phyloP scores from a whole-genome alignment of 2,113 vertebrate species.

The Cricetomys ansorgei region DNA sequence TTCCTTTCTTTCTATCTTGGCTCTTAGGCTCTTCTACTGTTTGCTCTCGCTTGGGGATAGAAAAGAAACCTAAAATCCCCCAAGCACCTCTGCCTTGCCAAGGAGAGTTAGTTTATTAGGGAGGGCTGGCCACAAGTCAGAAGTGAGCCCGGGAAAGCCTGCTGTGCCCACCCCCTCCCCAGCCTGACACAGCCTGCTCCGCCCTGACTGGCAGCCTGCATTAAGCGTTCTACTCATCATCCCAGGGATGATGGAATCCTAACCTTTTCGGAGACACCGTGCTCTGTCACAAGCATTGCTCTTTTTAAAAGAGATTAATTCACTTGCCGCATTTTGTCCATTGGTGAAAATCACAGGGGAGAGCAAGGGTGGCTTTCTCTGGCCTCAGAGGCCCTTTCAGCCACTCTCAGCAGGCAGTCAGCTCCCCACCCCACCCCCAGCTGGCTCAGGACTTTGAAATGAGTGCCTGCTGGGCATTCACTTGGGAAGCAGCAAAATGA shows the following conservation, averaged over 20 bases:
- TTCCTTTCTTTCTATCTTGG: not conserved
- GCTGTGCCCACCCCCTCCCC: not conserved
- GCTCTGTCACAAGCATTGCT: constrained; percentile 82
- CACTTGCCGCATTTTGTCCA: constrained; percentile 75
- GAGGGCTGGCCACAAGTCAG: constrained; percentile 30
- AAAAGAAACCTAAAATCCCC: no score
- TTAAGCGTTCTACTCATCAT: constrained; percentile 79
- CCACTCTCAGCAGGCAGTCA: constrained; percentile 68
- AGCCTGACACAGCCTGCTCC: not conserved
- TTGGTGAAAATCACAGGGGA: constrained; percentile 77
- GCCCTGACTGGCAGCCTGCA: constrained; percentile 68
- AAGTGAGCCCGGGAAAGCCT: constrained; percentile 31
- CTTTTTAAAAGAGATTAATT: constrained; percentile 85
- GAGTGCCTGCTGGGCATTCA: constrained; percentile 76
- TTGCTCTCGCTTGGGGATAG: not conserved
- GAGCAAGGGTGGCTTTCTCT: constrained; percentile 75
- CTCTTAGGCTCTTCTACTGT: not conserved
- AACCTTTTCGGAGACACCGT: constrained; percentile 80
- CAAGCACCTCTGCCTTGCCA: not conserved
- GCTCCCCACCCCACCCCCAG: not conserved
- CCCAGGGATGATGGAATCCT: constrained; percentile 82
- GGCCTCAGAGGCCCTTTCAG: constrained; percentile 75
- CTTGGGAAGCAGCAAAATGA: constrained; percentile 73
- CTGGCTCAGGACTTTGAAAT: constrained; percentile 78
- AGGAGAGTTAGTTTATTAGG: constrained; percentile 59